phyloP scores from a whole-genome alignment of 2,797 vertebrate species.

The Varecia variegata region DNA sequence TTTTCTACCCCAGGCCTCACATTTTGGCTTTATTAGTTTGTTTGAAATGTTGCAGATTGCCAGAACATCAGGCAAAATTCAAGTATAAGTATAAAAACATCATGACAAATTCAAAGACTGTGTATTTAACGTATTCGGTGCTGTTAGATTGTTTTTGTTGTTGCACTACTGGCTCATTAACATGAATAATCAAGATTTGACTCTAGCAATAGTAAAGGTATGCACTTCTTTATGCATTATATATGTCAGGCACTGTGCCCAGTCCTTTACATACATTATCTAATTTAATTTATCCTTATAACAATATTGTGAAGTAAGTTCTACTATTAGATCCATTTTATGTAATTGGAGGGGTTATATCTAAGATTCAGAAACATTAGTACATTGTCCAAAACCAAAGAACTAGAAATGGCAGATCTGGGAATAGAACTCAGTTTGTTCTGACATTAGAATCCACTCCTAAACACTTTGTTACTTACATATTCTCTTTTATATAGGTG shows the following conservation, averaged over 20 bases:
- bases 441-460: neutral
- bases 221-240: neutral
- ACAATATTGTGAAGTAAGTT: neutral
- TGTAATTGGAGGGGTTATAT: neutral
- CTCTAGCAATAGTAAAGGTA: neutral
- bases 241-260: neutral
- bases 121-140: neutral
- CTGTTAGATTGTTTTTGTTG: neutral
- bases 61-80: neutral
- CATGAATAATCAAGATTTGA: neutral
- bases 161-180: neutral
- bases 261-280: conserved; percentile 15
- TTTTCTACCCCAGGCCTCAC: neutral
- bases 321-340: neutral
- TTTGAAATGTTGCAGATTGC: neutral
- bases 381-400: conserved; percentile 8
- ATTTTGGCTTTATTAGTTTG: conserved; percentile 12
- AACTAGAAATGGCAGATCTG: neutral
- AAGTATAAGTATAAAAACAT: conserved; percentile 34
- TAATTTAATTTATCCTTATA: conserved; percentile 13
- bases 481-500: neutral
- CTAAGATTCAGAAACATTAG: neutral
- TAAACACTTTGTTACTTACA: neutral
- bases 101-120: neutral
- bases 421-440: neutral